Evolutionary conservation across 1,140 invertebrate species (phyloP), one percentile per base, ranked within the genome.

Genomic region (Cotesia glomerata): DNA sequence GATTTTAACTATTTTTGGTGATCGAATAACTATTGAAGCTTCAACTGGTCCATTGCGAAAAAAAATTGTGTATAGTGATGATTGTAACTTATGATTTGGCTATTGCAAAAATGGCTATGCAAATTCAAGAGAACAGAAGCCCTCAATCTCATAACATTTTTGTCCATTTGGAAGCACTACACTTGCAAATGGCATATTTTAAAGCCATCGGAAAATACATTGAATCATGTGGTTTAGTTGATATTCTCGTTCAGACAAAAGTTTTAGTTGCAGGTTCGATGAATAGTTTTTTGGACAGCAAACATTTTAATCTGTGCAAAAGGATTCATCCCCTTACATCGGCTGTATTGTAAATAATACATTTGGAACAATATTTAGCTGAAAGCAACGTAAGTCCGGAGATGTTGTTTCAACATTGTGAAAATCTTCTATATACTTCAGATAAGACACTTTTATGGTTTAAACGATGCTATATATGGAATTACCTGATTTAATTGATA

Each of bases 271-370:
- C 18, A 51, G 84, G 85, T n/a, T 87, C 85, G 14, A 62, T 83
- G 18, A 80, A 78, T 35, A 78, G 81, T 45, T 84, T 86, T 73
- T 58, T 87, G 11, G 75, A 75, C 32, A 77, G 84, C 18, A 86
- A 83, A 71, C 80, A 86, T 79, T 87, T 81, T 69, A 87, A 85
- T 75, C 69, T 84, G 11, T 86, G 84, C 65, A 87, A 85, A 74
- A 73, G 81, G 14, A 51, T 87, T 64, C 81, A 88, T 78, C 81
- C 79, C 7, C 65, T 85, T 32, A 69, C 79, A 5, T 73, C 80
- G 62, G 74, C 71, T 58, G 84, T 78, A 16, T 80, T 87, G 58
- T 75, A 84, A 77, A 77, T 71, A 39, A 56, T 78, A n/a, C n/a
- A n/a, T n/a, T n/a, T n/a, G n/a, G n/a, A n/a, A n/a, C n/a, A n/a